These are phyloP conservation scores for Oncorhynchus tshawytscha DNA, from an alignment of 2,113 vertebrate species.

Conservation along the genomic window DNA sequence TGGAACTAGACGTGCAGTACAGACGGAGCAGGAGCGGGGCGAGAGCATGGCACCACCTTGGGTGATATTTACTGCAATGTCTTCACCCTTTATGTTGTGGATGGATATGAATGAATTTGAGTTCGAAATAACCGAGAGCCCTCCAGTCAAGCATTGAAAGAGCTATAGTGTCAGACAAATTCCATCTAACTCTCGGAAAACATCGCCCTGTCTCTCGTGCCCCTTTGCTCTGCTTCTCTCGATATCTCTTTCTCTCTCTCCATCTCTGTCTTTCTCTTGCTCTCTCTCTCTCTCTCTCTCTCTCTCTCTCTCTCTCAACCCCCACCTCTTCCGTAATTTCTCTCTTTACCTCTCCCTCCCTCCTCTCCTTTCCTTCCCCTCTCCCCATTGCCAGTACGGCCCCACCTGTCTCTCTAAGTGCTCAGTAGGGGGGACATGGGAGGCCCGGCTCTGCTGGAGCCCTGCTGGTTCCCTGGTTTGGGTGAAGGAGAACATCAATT, in stretches of 20 bases:
- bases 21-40: constrained; percentile 16
- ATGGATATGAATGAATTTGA: constrained; percentile 32
- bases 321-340: background rate
- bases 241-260: background rate
- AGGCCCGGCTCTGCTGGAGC: constrained; percentile 57
- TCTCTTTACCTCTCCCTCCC: constrained; percentile 65
- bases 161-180: constrained; percentile 7
- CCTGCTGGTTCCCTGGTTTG: constrained; percentile 64
- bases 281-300: background rate
- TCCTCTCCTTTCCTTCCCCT: constrained; percentile 47
- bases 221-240: background rate
- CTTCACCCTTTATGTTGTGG: constrained; percentile 22
- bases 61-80: constrained; percentile 28
- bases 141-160: constrained; percentile 28
- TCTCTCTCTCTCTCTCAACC: background rate
- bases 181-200: background rate
- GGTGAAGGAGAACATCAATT: constrained; percentile 76
- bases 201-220: background rate
- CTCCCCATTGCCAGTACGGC: constrained; percentile 48
- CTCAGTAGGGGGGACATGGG: constrained; percentile 47
- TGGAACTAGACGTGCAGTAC: constrained; percentile 27
- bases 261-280: background rate
- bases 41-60: constrained; percentile 30
- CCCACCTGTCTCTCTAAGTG: constrained; percentile 63
- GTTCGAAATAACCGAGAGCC: constrained; percentile 31